Conservation (phyloP, 2,797 vertebrate genomes). For the Podargus strigoides region DNA sequence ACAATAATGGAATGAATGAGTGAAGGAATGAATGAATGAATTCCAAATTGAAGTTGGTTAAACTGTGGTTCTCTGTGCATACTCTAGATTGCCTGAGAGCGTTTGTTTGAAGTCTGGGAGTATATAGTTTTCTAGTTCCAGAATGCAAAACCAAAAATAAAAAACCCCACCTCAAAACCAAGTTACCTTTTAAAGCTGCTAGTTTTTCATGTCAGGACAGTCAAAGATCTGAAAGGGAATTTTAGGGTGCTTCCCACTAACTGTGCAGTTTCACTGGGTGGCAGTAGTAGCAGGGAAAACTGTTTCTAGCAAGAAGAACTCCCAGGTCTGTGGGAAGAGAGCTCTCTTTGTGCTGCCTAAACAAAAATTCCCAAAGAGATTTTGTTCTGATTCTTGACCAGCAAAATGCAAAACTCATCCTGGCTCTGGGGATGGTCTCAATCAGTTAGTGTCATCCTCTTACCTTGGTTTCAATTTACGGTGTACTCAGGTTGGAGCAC, state of each 20-base stretch:
- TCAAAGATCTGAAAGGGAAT: background rate
- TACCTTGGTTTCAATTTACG: background rate
- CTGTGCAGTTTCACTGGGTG: slow-evolving; percentile 37
- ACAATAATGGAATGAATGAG: background rate
- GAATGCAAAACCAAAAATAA: background rate
- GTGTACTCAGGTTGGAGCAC: background rate
- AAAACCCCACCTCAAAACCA: no score
- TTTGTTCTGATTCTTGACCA: background rate
- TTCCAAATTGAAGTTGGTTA: background rate
- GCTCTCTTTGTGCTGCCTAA: background rate
- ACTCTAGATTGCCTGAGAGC: background rate
- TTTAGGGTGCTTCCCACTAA: background rate
- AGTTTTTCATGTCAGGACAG: background rate
- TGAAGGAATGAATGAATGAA: background rate
- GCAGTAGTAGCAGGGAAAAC: slow-evolving; percentile 22
- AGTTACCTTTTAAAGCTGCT: background rate
- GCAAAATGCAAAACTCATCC: background rate
- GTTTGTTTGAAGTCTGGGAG: background rate
- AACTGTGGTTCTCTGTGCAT: background rate
- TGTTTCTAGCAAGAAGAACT: background rate
- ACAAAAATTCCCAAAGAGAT: background rate
- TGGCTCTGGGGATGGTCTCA: background rate
- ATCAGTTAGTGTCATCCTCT: background rate
- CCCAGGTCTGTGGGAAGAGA: background rate
- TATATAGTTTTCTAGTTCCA: background rate